Base-by-base conservation (phyloP, 1,140 invertebrate species). In the Stratiolaelaps scimitus region DNA sequence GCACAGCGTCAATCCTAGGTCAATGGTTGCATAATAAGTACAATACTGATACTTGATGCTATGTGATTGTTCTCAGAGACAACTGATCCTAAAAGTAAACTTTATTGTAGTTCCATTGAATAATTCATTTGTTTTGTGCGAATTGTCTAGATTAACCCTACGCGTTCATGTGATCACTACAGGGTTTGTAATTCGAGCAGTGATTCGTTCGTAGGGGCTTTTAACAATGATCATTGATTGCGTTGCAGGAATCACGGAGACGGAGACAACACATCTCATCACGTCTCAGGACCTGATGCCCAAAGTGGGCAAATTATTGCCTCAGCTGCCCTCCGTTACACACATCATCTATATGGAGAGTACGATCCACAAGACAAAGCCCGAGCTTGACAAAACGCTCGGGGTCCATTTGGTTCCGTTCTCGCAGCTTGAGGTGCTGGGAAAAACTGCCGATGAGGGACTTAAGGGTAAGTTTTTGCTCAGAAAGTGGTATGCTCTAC, bases 311-410 rank as follows among this genome's bases (percentile, higher is more conserved):
- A 70, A 65, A 53, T 44, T 71, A 43, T 45, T 72, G 20, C 46
- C 20, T 19, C 23, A 71, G 45, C 74, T 74, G 26, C 74, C 75
- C 0, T 70, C 67, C 10, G 72, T 78, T 19, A 75, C 84, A 69
- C 88, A 84, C 67, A 77, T 95, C n/a, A 84, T 94, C 71, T 92
- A 85, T 72, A 91, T 94, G 85, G 86, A 89, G 75, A 30, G 60
- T 66, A 20, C 26, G 34, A 26, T 60, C 23, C 26, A 26, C 6
- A 60, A 60, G 34, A 2, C 34, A 17, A 60, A 60, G 23, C 53
- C 53, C 26, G 23, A 29, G 10, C 26, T 60, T 15, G 34, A 40
- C 34, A 40, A 40, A 40, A 26, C 15, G 15, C 26, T 17, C 53
- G 53, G 53, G 34, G 70, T 77, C 0, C 71, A 71, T 30, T 34